Percentiles rank a stretch among this genome's conserved stretches.
phyloP scores from a whole-genome alignment of 1,140 invertebrate genomes.

The Drosophila kanapiae region DNA sequence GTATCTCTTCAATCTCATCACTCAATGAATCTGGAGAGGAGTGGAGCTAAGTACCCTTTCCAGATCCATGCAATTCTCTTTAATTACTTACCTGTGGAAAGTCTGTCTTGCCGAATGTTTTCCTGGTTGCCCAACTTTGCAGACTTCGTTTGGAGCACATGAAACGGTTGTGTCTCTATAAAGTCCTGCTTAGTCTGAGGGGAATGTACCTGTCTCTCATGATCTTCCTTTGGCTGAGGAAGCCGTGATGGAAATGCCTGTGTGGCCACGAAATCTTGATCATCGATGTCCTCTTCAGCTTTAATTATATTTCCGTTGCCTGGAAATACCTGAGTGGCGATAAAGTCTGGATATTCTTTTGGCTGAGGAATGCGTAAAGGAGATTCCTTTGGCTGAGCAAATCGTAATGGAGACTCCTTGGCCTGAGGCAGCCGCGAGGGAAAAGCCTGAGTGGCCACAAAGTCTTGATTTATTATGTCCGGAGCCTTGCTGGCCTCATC shows the following conservation, averaged over 20 bases:
- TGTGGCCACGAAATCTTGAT: too few species aligned
- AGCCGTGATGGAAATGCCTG: too few species aligned
- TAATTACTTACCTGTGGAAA: background rate
- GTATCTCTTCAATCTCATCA: constrained; percentile 47
- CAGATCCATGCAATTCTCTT: background rate
- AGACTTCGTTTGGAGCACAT: background rate
- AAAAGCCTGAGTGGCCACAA: constrained; percentile 17
- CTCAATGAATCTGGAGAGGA: background rate
- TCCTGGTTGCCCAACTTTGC: constrained; percentile 8
- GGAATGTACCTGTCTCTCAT: background rate
- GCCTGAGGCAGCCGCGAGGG: background rate
- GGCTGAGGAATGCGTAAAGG: background rate
- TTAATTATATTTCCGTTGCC: background rate
- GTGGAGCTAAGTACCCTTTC: background rate
- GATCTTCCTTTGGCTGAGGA: too few species aligned
- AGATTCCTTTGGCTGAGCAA: background rate
- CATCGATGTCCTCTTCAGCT: too few species aligned
- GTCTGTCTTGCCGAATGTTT: background rate
- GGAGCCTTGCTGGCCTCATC: background rate
- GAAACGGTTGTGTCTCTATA: constrained; percentile 21
- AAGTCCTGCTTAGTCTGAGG: background rate
- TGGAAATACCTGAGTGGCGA: constrained; percentile 17
- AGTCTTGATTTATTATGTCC: constrained; percentile 33
- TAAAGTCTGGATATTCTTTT: background rate
- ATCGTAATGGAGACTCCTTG: background rate